Conservation (phyloP, 2,888 invertebrate species). For the Ectropis crepuscularia region DNA sequence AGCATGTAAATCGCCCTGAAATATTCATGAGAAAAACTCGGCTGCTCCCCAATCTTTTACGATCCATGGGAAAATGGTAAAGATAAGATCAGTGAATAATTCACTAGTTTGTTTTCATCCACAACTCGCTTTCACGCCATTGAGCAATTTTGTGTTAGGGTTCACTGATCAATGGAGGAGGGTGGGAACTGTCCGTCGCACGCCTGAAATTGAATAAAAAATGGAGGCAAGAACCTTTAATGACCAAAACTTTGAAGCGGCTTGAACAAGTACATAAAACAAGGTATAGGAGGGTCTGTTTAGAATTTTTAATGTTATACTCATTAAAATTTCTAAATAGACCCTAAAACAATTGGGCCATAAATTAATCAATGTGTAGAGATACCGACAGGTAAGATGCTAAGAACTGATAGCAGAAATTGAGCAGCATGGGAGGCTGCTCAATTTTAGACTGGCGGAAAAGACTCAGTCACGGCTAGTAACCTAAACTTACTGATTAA, state of each 20-base stretch:
- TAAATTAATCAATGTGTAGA: no score
- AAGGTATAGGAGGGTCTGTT: neutral
- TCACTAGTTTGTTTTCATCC: slow-evolving; percentile 46
- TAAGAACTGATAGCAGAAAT: no score
- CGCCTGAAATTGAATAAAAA: slow-evolving; percentile 17
- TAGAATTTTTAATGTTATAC: no score
- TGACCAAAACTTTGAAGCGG: slow-evolving; percentile 16
- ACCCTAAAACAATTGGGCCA: no score
- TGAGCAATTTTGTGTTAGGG: slow-evolving; percentile 43
- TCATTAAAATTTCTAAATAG: no score
- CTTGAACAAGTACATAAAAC: slow-evolving; percentile 12
- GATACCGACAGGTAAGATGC: no score
- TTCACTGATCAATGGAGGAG: slow-evolving; percentile 32
- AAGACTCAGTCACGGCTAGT: no score
- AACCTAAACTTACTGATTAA: no score
- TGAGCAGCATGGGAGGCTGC: no score
- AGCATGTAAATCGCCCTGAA: slow-evolving; percentile 16
- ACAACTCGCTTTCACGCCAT: slow-evolving; percentile 43
- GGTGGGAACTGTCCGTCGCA: slow-evolving; percentile 21
- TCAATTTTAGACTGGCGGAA: no score
- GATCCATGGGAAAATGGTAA: slow-evolving; percentile 29
- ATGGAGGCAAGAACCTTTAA: slow-evolving; percentile 14
- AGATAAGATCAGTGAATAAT: slow-evolving; percentile 46
- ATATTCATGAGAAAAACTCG: slow-evolving; percentile 23
- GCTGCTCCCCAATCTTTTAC: slow-evolving; percentile 34